phyloP scores from a whole-genome alignment of 2,797 vertebrate species.

The Notamacropus eugenii region DNA sequence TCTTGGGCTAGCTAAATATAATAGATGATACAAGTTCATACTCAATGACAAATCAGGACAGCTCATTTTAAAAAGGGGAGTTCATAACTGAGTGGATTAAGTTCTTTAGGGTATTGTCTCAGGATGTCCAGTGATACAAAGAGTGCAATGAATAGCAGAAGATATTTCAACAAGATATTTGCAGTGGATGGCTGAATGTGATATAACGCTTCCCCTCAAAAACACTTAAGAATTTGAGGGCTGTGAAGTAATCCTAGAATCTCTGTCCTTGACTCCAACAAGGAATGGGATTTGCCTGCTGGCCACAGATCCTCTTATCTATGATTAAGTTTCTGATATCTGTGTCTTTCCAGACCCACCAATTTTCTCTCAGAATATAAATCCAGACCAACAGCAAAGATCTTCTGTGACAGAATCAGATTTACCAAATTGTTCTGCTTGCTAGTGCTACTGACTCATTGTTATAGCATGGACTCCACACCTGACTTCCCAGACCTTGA shows the following conservation, averaged over 20 bases:
- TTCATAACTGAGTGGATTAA: background rate
- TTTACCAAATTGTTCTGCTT: background rate
- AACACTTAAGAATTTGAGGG: background rate
- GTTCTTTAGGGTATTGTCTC: background rate
- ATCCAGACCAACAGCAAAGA: background rate
- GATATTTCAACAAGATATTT: background rate
- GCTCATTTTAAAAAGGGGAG: background rate
- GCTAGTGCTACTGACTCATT: background rate
- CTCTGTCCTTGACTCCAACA: background rate
- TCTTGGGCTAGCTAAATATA: background rate
- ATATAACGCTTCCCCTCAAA: background rate
- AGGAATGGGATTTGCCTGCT: background rate
- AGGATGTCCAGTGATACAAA: background rate
- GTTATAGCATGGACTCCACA: background rate
- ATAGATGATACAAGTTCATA: background rate
- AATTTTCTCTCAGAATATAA: background rate
- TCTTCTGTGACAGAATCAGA: background rate
- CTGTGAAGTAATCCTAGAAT: background rate
- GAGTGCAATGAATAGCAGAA: no score
- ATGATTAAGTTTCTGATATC: background rate
- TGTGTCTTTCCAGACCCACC: background rate
- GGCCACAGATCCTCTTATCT: background rate
- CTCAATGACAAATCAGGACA: background rate
- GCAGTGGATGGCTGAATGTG: background rate
- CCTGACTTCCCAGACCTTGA: background rate